Percentiles rank a stretch among this genome's conserved stretches.
phyloP scores from a whole-genome alignment of 2,797 vertebrate species.

The Sebastes diaconus region DNA sequence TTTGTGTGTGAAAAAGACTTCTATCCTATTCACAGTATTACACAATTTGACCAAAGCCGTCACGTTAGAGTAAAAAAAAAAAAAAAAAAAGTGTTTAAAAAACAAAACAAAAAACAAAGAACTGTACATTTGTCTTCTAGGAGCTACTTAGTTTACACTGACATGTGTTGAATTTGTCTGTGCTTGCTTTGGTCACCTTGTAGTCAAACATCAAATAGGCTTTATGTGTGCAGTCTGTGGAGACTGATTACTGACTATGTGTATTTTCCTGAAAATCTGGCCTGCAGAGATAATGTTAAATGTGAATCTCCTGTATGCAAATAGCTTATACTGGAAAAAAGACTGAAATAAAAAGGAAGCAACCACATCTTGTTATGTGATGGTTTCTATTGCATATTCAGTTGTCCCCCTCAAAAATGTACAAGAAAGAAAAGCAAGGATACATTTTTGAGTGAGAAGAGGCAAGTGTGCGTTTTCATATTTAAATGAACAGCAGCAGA shows the following conservation, averaged over 20 bases:
- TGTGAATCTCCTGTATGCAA: constrained; percentile 65
- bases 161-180: constrained; percentile 52
- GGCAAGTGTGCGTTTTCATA: constrained; percentile 61
- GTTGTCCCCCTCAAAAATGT: constrained; percentile 67
- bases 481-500: constrained; percentile 71
- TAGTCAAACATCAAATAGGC: constrained; percentile 66
- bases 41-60: constrained; percentile 74
- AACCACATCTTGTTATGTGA: constrained; percentile 46
- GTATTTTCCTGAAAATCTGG: constrained; percentile 71
- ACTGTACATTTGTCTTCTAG: constrained; percentile 62
- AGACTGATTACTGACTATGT: constrained; percentile 33
- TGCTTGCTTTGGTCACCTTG: constrained; percentile 77
- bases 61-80: constrained; percentile 48
- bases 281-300: constrained; percentile 69
- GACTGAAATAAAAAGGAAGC: constrained; percentile 24
- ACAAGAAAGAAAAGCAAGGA: constrained; percentile 37
- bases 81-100: constrained; percentile 15
- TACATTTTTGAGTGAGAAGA: constrained; percentile 73
- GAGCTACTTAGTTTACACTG: constrained; percentile 40
- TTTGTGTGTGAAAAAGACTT: constrained; percentile 76
- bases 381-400: constrained; percentile 80
- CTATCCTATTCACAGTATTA: constrained; percentile 81
- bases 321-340: constrained; percentile 74
- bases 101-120: constrained; percentile 31
- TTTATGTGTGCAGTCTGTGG: constrained; percentile 44